phyloP scores from a whole-genome alignment of 2,888 invertebrate species.

The Mallateleia sp. region DNA sequence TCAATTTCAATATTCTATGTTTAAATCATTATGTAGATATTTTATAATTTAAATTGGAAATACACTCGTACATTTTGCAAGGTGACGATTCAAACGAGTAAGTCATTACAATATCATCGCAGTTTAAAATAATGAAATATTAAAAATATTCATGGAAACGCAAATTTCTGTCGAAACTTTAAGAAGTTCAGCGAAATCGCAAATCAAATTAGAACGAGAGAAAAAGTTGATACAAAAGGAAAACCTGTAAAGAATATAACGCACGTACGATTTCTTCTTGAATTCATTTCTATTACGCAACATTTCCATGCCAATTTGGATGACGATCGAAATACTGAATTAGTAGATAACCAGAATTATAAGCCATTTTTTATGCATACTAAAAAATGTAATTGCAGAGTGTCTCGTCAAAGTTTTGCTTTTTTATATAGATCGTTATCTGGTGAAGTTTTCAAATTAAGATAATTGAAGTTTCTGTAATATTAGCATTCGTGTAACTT shows the following conservation, averaged over 20 bases:
- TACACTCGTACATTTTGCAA: conserved; percentile 11
- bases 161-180: conserved; percentile 36
- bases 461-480: conserved; percentile 21
- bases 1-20: not conserved
- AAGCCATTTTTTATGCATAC: not conserved
- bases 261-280: conserved; percentile 23
- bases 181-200: conserved; percentile 10
- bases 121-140: not conserved
- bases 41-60: conserved; percentile 46
- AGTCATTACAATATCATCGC: conserved; percentile 34
- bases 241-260: not conserved
- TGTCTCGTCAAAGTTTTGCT: not conserved
- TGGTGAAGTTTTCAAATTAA: too few relatives aligned
- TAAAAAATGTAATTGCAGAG: not conserved
- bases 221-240: conserved; percentile 11
- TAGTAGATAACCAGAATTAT: not conserved
- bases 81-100: not conserved
- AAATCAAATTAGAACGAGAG: conserved; percentile 15
- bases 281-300: conserved; percentile 29
- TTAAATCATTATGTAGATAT: conserved; percentile 22
- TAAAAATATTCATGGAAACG: conserved; percentile 52
- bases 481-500: too few relatives aligned
- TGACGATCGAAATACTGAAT: not conserved
- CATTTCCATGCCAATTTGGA: conserved; percentile 8
- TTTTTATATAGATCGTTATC: not conserved